phyloP scores from a whole-genome alignment of 2,888 invertebrate species.

The Apamea epomidion region DNA sequence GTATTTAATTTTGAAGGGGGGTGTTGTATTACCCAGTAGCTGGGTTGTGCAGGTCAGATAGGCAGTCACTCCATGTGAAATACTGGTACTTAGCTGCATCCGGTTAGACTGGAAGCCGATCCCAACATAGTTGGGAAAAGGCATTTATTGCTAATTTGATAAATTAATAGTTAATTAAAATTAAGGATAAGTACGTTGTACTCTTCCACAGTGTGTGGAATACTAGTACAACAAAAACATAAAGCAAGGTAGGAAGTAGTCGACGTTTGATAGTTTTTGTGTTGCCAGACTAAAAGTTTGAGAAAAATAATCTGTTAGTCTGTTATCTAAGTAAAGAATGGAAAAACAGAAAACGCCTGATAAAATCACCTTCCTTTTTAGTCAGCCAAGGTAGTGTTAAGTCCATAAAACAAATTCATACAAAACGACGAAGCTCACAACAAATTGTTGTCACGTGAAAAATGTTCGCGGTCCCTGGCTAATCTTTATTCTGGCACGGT shows the following conservation, averaged over 20 bases:
- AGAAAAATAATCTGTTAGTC: not conserved
- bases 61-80: no score
- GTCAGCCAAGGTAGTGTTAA: slow-evolving; percentile 17
- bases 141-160: not conserved
- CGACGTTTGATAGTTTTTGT: not conserved
- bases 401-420: slow-evolving; percentile 33
- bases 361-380: slow-evolving; percentile 13
- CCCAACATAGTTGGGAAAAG: no score
- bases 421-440: slow-evolving; percentile 55
- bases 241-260: not conserved
- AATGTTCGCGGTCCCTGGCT: slow-evolving; percentile 72
- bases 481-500: slow-evolving; percentile 84
- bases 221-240: not conserved
- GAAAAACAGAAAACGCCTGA: not conserved
- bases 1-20: no score
- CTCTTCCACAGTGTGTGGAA: no score
- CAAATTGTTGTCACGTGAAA: slow-evolving; percentile 72
- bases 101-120: no score
- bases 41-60: no score
- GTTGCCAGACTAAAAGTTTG: not conserved
- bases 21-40: no score
- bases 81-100: no score
- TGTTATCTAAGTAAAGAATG: not conserved
- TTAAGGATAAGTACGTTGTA: not conserved
- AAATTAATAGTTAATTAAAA: not conserved